Evolutionary conservation across 2,113 vertebrate genomes (phyloP).

Genomic region (Anarhynchus alexandrinus): DNA sequence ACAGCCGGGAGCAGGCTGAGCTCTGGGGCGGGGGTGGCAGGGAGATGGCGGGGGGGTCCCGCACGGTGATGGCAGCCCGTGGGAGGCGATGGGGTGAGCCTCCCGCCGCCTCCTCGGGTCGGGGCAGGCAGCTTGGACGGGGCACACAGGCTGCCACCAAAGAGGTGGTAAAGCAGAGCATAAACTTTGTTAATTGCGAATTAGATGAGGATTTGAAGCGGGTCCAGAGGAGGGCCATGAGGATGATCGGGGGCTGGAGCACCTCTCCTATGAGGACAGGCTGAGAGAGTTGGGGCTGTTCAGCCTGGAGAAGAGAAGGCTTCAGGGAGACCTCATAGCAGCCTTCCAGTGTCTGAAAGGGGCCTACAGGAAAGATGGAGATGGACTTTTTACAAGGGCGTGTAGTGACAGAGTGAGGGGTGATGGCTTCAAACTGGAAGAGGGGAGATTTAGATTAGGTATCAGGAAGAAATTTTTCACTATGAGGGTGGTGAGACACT

Average conservation of each 20-base stretch:
- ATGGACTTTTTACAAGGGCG: not conserved
- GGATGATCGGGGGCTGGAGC: not conserved
- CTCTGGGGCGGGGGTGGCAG: not conserved
- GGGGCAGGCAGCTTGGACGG: accelerated
- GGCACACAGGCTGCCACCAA: not conserved
- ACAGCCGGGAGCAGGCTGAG: no score
- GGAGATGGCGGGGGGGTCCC: not conserved
- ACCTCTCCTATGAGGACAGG: not conserved
- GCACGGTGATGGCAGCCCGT: not conserved
- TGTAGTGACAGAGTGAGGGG: not conserved
- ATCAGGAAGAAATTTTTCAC: not conserved
- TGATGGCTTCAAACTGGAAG: not conserved
- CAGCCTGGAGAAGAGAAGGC: not conserved
- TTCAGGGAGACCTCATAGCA: not conserved
- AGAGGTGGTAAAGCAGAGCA: accelerated
- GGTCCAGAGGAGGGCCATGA: not conserved
- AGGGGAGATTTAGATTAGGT: not conserved
- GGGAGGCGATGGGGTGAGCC: no score
- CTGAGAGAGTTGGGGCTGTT: not conserved
- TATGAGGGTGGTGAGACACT: not conserved
- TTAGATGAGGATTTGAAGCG: accelerated
- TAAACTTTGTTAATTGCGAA: accelerated
- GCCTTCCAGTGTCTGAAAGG: not conserved
- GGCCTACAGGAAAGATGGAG: not conserved
- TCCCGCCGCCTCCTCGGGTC: not conserved